phyloP scores from a whole-genome alignment of 2,113 vertebrate species.

The Datnioides undecimradiatus region DNA sequence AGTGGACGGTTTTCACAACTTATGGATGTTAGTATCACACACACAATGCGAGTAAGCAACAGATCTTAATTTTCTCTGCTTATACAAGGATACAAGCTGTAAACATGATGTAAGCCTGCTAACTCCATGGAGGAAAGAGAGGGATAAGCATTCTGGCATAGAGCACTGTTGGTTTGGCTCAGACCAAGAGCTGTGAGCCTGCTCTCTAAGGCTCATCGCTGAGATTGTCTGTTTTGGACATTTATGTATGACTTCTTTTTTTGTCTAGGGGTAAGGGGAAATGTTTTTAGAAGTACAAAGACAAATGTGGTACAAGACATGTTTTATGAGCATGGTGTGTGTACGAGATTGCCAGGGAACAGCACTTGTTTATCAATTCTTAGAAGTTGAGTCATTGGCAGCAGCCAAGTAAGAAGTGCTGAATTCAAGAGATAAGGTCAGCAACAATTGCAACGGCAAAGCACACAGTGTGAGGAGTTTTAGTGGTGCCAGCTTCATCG shows the following conservation, averaged over 20 bases:
- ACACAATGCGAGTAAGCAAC: conserved; percentile 7
- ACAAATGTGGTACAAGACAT: not conserved
- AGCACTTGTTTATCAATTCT: conserved; percentile 27
- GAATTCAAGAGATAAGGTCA: conserved; percentile 27
- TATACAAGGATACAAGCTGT: conserved; percentile 11
- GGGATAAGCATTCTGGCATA: conserved; percentile 37
- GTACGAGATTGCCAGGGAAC: conserved; percentile 4
- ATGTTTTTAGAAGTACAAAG: conserved; percentile 1
- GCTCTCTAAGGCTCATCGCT: conserved; percentile 4
- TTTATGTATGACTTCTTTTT: not conserved
- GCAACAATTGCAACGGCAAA: not conserved
- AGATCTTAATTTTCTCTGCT: conserved; percentile 20
- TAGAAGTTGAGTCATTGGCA: conserved; percentile 35
- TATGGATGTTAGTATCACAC: conserved; percentile 10
- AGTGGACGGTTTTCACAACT: not conserved
- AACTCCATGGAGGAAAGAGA: conserved; percentile 26
- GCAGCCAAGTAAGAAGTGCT: conserved; percentile 20
- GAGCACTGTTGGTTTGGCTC: conserved; percentile 35
- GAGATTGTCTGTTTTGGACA: conserved; percentile 20
- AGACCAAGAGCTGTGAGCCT: conserved; percentile 14
- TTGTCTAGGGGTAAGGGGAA: not conserved
- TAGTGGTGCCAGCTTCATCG: not conserved
- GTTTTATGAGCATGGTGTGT: not conserved
- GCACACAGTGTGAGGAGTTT: not conserved
- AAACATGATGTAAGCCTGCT: conserved; percentile 43